phyloP scores from a whole-genome alignment of 2,113 vertebrate genomes.

The Cavia porcellus region DNA sequence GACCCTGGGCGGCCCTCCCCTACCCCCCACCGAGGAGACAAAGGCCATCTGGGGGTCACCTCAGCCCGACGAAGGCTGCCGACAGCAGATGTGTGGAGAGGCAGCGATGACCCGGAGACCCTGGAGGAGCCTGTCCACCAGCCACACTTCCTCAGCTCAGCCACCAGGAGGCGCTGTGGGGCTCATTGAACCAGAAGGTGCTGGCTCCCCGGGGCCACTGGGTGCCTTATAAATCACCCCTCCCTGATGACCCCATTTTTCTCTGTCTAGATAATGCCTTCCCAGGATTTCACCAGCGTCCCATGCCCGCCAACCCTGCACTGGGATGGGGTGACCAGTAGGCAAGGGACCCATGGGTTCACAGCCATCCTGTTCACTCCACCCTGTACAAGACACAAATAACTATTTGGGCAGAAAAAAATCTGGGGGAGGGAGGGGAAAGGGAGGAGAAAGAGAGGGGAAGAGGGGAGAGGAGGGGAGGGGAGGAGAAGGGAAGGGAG shows the following conservation, averaged over 20 bases:
- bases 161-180: background rate
- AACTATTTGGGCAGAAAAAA: background rate
- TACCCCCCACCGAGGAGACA: slow-evolving; percentile 65
- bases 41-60: slow-evolving; percentile 57
- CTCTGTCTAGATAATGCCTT: background rate
- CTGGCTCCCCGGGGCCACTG: background rate
- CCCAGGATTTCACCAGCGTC: background rate
- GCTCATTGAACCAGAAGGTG: fast-evolving
- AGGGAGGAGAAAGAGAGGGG: too few relatives aligned
- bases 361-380: too few relatives aligned
- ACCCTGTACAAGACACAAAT: too few relatives aligned
- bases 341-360: fast-evolving
- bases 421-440: too few relatives aligned
- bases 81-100: background rate
- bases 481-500: background rate
- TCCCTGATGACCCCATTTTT: fast-evolving
- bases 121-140: background rate
- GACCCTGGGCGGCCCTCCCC: background rate
- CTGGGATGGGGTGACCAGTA: fast-evolving
- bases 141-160: too few relatives aligned
- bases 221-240: background rate
- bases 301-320: background rate
- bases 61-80: fast-evolving
- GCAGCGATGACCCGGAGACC: slow-evolving; percentile 54
- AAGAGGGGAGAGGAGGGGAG: too few relatives aligned